Percentiles rank a stretch among this genome's conserved stretches.
Conservation (phyloP, 1,140 invertebrate genomes). For the roundworm (Caenorhabditis elegans) region DNA sequence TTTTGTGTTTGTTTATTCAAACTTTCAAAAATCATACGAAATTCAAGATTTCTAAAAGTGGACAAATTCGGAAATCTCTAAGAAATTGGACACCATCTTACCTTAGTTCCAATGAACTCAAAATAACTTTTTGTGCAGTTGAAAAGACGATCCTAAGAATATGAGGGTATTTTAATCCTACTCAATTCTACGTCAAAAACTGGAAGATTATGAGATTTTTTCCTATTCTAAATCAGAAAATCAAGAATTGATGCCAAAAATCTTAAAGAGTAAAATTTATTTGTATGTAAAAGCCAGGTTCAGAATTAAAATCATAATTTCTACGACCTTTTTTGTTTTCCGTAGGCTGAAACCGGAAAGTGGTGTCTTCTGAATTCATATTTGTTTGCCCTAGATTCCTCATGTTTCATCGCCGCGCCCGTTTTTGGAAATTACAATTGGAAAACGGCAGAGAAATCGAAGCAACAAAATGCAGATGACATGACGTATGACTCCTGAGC, state of each 20-base stretch:
- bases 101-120: not conserved
- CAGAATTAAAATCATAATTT: too few relatives aligned
- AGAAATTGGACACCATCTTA: not conserved
- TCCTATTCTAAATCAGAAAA: too few relatives aligned
- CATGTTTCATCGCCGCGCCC: not conserved
- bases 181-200: too few relatives aligned
- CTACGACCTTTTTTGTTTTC: too few relatives aligned
- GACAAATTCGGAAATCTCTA: too few relatives aligned
- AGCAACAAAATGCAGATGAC: not conserved
- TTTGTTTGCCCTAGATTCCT: slow-evolving; percentile 25
- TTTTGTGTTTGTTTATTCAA: too few relatives aligned
- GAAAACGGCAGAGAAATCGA: not conserved
- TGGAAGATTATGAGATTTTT: too few relatives aligned
- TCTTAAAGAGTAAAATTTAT: not conserved
- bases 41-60: too few relatives aligned
- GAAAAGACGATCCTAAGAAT: not conserved
- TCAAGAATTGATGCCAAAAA: not conserved
- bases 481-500: slow-evolving; percentile 5
- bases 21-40: too few relatives aligned
- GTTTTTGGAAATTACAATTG: slow-evolving; percentile 17
- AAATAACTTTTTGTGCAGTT: too few relatives aligned
- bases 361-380: slow-evolving; percentile 24
- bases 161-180: too few relatives aligned
- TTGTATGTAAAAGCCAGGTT: too few relatives aligned
- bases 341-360: slow-evolving; percentile 20